Evolutionary conservation across 2,797 vertebrate genomes (phyloP), one percentile per base, ranked within the genome.

Genomic region (Pipistrellus nathusii): DNA sequence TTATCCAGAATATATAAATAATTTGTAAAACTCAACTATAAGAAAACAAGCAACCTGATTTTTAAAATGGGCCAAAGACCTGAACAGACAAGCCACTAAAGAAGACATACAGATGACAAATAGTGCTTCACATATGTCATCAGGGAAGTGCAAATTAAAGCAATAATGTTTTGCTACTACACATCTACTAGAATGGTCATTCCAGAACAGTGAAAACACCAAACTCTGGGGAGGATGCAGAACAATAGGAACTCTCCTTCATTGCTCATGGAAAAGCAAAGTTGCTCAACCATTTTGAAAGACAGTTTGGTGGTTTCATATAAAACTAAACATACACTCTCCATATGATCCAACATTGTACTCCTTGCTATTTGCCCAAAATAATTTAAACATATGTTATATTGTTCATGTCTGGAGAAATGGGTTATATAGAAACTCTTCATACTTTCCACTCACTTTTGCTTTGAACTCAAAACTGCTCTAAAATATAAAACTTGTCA

Each of bases 391-490:
- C 2, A 3, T 66, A 44, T 17, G 7, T 38, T 20, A 78, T 5
- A 83, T 53, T 17, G 7, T 27, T 2, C 12, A 32, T 14, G 5
- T 83, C 7, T 51, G 6, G 38, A 18, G 23, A 11, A 6, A n/a
- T 6, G 2, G 0, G 3, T 2, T 25, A 59, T 27, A 2, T 11
- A 13, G 25, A 4, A 51, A 72, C 0, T 10, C 1, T 20, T 1
- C 35, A 8, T 44, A 51, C 2, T 77, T 93, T 76, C 30, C 3
- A 55, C 23, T 71, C 25, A 81, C 8, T 53, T 73, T 90, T 78
- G 4, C 13, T 51, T 10, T 23, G 25, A 75, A 69, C 4, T 44
- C 83, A 69, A 87, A 78, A 69, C 3, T 35, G 3, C 25, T n/a
- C 30, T 72, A 35, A 71, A 82, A 85, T 57, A 64, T 59, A 72